Conservation (phyloP, 2,113 vertebrate species). For the Rhinichthys klamathensis region DNA sequence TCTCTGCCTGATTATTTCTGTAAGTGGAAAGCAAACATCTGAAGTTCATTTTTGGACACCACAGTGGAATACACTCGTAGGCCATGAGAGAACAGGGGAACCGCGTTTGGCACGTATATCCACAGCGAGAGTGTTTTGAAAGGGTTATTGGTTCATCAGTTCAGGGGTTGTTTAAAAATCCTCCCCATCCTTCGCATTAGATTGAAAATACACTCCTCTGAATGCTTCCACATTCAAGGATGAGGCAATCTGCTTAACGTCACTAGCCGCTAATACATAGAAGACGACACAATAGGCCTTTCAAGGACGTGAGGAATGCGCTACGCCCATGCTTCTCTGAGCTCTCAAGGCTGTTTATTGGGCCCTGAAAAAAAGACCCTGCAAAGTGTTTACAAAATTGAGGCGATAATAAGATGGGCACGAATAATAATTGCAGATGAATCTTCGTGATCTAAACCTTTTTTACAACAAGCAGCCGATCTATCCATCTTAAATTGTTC, state of each 20-base stretch:
- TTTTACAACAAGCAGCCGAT: background rate
- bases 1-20: conserved; percentile 57
- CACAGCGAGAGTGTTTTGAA: conserved; percentile 14
- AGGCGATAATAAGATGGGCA: background rate
- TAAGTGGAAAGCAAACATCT: conserved; percentile 60
- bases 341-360: conserved; percentile 30
- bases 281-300: conserved; percentile 38
- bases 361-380: background rate
- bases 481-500: too few relatives aligned
- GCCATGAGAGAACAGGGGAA: conserved; percentile 13
- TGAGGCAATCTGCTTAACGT: conserved; percentile 39
- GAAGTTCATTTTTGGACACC: conserved; percentile 38
- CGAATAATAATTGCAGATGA: background rate
- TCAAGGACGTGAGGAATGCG: conserved; percentile 22
- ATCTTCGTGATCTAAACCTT: background rate
- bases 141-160: conserved; percentile 40
- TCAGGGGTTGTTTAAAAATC: conserved; percentile 40
- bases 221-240: conserved; percentile 43
- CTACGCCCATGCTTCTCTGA: conserved; percentile 7
- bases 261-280: background rate
- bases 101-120: conserved; percentile 3
- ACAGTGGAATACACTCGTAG: conserved; percentile 24
- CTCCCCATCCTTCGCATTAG: conserved; percentile 27
- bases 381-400: conserved; percentile 10
- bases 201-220: background rate